Evolutionary conservation across 2,797 vertebrate genomes (phyloP).

Genomic region (Characodon lateralis): DNA sequence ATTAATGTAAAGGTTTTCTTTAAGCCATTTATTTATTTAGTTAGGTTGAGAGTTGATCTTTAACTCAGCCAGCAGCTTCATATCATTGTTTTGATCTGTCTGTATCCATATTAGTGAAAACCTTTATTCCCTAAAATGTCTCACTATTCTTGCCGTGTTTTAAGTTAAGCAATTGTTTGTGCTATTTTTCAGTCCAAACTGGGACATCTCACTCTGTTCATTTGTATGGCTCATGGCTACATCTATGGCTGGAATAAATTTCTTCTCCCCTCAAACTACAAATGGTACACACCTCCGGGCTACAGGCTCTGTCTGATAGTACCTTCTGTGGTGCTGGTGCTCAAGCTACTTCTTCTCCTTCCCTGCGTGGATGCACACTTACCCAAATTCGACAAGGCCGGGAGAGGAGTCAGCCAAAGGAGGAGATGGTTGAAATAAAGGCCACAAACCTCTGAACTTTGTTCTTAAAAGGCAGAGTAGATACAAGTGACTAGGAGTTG

Average conservation of each 20-base stretch:
- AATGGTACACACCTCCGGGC: slow-evolving; percentile 84
- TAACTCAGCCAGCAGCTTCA: background rate
- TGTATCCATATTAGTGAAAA: background rate
- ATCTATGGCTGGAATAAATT: slow-evolving; percentile 86
- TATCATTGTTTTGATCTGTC: background rate
- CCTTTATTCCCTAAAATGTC: background rate
- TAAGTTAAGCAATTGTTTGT: background rate
- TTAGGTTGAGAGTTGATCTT: too few relatives aligned
- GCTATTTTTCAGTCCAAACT: slow-evolving; percentile 85
- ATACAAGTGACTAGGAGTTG: background rate
- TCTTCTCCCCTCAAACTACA: slow-evolving; percentile 73
- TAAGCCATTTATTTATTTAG: background rate
- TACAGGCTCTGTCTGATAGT: slow-evolving; percentile 86
- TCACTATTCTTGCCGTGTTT: background rate
- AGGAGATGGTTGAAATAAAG: slow-evolving; percentile 17
- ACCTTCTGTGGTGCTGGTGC: slow-evolving; percentile 84
- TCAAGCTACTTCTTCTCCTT: slow-evolving; percentile 86
- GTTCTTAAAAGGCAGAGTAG: background rate
- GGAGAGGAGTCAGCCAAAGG: slow-evolving; percentile 79
- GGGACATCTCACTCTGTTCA: slow-evolving; percentile 86
- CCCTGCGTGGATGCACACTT: slow-evolving; percentile 87
- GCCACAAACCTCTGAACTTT: slow-evolving; percentile 46
- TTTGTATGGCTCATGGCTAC: slow-evolving; percentile 87
- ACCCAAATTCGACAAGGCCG: slow-evolving; percentile 89
- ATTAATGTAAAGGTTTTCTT: background rate